phyloP scores from a whole-genome alignment of 2,113 vertebrate species.

The Sebastes schlegelii region DNA sequence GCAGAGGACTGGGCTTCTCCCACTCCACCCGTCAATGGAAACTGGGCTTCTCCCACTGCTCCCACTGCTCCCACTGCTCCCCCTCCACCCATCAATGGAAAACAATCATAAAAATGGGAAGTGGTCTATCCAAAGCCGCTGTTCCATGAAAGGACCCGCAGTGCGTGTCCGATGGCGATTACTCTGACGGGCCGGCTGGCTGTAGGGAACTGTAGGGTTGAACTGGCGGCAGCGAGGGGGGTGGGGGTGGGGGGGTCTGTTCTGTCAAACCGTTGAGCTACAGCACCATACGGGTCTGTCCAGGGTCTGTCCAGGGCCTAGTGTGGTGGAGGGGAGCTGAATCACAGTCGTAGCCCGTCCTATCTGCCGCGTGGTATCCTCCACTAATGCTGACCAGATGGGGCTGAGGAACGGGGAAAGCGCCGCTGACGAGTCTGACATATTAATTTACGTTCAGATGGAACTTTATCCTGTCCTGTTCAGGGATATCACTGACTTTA shows the following conservation, averaged over 20 bases:
- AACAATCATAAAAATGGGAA: slow-evolving; percentile 65
- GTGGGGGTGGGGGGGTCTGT: slow-evolving; percentile 4
- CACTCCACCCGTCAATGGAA: no score
- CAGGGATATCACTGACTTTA: slow-evolving; percentile 43
- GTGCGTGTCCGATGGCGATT: slow-evolving; percentile 54
- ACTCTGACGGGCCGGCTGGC: slow-evolving; percentile 35
- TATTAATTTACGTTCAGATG: slow-evolving; percentile 44
- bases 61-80: slow-evolving; percentile 19
- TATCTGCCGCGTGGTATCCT: slow-evolving; percentile 55
- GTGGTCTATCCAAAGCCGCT: slow-evolving; percentile 24
- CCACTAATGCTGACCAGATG: slow-evolving; percentile 60
- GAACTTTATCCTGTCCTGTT: slow-evolving; percentile 47
- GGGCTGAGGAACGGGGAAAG: slow-evolving; percentile 35
- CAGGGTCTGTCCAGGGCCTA: slow-evolving; percentile 49
- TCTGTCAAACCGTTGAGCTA: slow-evolving; percentile 58
- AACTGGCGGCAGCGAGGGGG: slow-evolving; percentile 29
- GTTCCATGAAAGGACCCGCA: slow-evolving; percentile 53
- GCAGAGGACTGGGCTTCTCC: slow-evolving; percentile 46
- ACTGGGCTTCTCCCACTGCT: slow-evolving; percentile 2
- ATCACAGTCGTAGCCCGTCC: slow-evolving; percentile 48
- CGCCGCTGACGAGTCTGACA: slow-evolving; percentile 47
- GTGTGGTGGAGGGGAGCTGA: slow-evolving; percentile 39
- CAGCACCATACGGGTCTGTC: slow-evolving; percentile 58
- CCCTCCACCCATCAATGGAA: slow-evolving; percentile 64
- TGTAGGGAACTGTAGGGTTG: slow-evolving; percentile 33